Evolutionary conservation across 2,797 vertebrate species (phyloP).

Genomic region (Taeniopygia guttata): DNA sequence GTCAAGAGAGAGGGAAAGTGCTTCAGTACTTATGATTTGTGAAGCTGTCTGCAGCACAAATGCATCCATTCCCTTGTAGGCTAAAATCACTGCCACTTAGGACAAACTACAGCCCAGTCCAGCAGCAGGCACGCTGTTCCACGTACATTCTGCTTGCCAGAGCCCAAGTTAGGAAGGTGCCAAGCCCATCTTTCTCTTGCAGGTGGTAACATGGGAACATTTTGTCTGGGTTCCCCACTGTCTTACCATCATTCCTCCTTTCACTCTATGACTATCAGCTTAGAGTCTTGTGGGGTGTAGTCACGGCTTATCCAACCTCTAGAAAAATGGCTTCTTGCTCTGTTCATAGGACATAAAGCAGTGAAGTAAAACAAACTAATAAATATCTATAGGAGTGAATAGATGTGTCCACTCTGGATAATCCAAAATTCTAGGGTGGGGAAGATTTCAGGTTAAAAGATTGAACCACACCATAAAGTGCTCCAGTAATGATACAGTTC

Average conservation of each 20-base stretch:
- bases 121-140: not conserved
- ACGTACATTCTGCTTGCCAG: not conserved
- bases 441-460: constrained; percentile 19
- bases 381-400: not conserved
- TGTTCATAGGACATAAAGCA: not conserved
- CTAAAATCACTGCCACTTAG: not conserved
- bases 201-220: not conserved
- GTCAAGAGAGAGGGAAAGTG: not conserved
- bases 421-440: not conserved
- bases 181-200: not conserved
- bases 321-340: not conserved
- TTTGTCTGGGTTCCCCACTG: not conserved
- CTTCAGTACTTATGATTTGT: not conserved
- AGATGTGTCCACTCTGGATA: not conserved
- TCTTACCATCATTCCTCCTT: not conserved
- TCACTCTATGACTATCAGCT: not conserved
- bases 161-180: not conserved
- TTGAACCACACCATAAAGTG: constrained; percentile 22
- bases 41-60: not conserved
- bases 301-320: not conserved
- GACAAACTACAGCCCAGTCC: not conserved
- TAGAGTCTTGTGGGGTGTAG: not conserved
- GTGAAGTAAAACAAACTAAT: not conserved
- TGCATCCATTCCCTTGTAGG: not conserved
- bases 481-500: constrained; percentile 22